phyloP scores from a whole-genome alignment of 2,113 vertebrate genomes.

The Bettongia penicillata region DNA sequence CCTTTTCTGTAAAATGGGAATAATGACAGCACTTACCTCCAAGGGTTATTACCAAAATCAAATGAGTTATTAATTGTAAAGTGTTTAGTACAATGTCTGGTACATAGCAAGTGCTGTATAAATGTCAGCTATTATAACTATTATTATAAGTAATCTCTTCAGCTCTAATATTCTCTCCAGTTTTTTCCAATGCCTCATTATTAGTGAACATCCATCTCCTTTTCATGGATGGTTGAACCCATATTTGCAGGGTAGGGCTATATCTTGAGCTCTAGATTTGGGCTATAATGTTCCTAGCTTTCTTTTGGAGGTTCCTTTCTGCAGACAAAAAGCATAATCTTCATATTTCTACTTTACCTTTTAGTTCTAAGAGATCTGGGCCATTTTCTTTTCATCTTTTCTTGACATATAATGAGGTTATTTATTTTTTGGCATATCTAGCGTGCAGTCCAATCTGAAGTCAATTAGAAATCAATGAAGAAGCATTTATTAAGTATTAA shows the following conservation, averaged over 20 bases:
- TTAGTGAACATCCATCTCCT: not conserved
- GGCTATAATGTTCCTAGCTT: not conserved
- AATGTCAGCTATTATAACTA: no score
- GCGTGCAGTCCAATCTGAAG: not conserved
- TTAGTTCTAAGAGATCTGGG: not conserved
- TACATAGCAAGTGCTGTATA: not conserved
- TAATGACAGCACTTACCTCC: not conserved
- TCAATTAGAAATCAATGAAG: not conserved
- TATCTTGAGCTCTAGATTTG: not conserved
- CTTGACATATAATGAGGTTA: not conserved
- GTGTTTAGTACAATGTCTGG: not conserved
- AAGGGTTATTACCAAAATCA: not conserved
- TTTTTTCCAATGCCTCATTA: not conserved
- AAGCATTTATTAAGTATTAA: not conserved
- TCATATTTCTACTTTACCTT: not conserved
- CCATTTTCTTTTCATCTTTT: not conserved
- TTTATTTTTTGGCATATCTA: not conserved
- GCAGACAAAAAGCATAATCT: not conserved
- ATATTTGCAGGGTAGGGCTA: not conserved
- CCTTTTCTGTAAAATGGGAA: not conserved
- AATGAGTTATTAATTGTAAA: no score
- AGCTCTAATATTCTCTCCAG: not conserved
- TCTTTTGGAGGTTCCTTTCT: not conserved
- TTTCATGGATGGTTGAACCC: not conserved
- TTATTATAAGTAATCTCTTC: not conserved